Evolutionary conservation across 1,140 invertebrate species (phyloP), one percentile per base, ranked within the genome.

Genomic region (Pogonognathellus flavescens): DNA sequence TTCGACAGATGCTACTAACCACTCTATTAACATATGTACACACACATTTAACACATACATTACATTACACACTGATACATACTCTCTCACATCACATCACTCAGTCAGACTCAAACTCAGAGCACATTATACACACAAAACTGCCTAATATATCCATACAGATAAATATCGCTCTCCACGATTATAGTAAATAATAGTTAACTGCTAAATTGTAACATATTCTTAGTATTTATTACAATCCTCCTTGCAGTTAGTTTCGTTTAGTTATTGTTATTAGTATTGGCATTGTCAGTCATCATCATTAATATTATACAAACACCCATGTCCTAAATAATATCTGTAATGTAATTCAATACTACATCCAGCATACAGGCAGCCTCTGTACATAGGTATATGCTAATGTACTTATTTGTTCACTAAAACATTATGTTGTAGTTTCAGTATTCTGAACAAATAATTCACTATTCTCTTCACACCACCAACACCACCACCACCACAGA

Each of bases 11-110:
- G 83, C 70, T 84, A 84, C 82, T 83, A 87, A 88, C 85, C 87
- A 88, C 87, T 88, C 80, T 88, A 88, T 88, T 88, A 88, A 80
- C 85, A 86, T 88, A 85, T 76, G 76, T 88, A 86, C 72, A 85
- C 86, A 81, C 49, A 66, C 80, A 82, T 83, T 84, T 86, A 72
- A 83, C 72, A 87, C 86, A 60, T 66, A 82, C 82, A 57, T 82
- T 62, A 84, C 49, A 84, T 50, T 22, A 70, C 83, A 66, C 57
- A 76, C 70, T 76, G 70, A 76, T 76, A 76, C 70, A 76, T 76
- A 76, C 70, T 50, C 41, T 76, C 22, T 70, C 22, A 70, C 62
- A 31, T 70, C 66, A 41, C 66, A 70, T 70, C 25, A 41, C 31
- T 70, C 66, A 18, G 53, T 57, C 53, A 18, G 53, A 11, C 53